These are phyloP conservation scores for Plebejus melissa DNA, from an alignment of 2,888 invertebrate species.

Conservation along the genomic window DNA sequence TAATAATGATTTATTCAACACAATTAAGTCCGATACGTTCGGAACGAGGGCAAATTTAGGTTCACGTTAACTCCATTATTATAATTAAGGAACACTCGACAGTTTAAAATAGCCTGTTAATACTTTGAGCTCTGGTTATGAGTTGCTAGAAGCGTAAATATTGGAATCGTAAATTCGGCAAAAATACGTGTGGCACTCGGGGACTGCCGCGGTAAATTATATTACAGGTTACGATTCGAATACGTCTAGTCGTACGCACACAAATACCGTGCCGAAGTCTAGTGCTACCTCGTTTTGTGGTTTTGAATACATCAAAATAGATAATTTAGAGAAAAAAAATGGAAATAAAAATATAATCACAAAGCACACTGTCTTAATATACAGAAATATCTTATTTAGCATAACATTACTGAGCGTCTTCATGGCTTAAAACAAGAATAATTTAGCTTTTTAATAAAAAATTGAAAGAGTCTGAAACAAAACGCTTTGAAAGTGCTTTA, in stretches of 20 bases:
- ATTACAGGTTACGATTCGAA: no score
- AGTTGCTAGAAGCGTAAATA: neutral
- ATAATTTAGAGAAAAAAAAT: no score
- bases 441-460: constrained; percentile 15
- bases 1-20: constrained; percentile 16
- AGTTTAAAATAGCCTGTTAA: neutral
- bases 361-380: neutral
- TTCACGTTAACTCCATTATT: constrained; percentile 10
- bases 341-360: neutral
- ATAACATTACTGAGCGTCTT: neutral
- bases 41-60: neutral
- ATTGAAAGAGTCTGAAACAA: constrained; percentile 4
- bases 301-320: no score
- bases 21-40: constrained; percentile 12
- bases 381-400: constrained; percentile 3
- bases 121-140: neutral
- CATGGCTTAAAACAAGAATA: neutral
- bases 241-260: no score
- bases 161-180: no score
- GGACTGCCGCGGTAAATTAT: no score
- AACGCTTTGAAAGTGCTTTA: constrained; percentile 7
- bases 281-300: no score
- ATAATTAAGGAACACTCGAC: neutral
- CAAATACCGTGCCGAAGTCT: no score
- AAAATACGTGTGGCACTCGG: no score